These are phyloP conservation scores for Pegoplata infirma DNA, from an alignment of 2,888 invertebrate species.

Conservation along the genomic window DNA sequence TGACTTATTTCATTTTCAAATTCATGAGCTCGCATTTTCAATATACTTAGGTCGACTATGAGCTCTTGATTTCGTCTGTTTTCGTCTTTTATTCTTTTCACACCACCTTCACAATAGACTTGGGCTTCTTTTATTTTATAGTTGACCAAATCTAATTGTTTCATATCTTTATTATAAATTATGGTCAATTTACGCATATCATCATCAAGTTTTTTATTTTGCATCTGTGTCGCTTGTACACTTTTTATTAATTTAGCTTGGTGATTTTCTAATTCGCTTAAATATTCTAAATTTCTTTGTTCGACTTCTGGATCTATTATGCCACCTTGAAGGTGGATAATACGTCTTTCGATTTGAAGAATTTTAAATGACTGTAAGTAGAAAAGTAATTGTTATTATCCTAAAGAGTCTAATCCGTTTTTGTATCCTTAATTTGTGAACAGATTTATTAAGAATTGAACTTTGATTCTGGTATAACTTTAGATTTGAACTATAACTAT, in stretches of 20 bases:
- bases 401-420: neutral
- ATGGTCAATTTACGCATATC: constrained; percentile 80
- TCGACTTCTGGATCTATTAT: constrained; percentile 74
- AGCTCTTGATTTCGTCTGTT: constrained; percentile 79
- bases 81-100: constrained; percentile 79
- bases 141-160: constrained; percentile 77
- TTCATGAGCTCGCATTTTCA: constrained; percentile 84
- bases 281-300: constrained; percentile 74
- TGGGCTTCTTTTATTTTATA: constrained; percentile 80
- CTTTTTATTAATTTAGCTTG: constrained; percentile 77
- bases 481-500: no score
- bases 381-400: neutral
- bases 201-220: constrained; percentile 80
- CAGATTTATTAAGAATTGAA: no score
- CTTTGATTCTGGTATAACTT: no score
- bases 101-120: constrained; percentile 81
- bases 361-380: constrained; percentile 75
- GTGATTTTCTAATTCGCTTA: constrained; percentile 78
- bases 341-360: constrained; percentile 77
- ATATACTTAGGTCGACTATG: constrained; percentile 83
- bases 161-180: constrained; percentile 78
- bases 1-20: constrained; percentile 82
- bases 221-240: constrained; percentile 78
- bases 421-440: no score
- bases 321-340: constrained; percentile 75